Evolutionary conservation across 2,888 invertebrate species (phyloP).

Genomic region (Cecidostiba fungosa): DNA sequence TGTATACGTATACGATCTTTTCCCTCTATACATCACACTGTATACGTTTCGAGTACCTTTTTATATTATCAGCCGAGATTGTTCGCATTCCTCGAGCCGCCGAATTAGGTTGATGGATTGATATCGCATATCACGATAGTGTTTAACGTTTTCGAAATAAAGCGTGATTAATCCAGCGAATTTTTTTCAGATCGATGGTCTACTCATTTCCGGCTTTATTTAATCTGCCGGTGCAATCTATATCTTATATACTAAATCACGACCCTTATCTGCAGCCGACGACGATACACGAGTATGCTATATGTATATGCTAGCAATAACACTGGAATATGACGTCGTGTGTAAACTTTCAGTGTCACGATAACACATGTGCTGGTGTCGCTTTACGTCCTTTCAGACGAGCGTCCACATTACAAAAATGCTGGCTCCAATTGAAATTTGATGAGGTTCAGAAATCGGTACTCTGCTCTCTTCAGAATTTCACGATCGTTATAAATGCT

Average conservation of each 20-base stretch:
- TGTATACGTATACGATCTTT: not conserved
- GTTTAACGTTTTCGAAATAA: too few species aligned
- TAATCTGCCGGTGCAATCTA: not conserved
- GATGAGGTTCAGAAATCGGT: slow-evolving; percentile 17
- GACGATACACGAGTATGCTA: not conserved
- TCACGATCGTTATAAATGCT: too few species aligned
- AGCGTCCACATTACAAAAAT: not conserved
- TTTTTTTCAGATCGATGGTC: too few species aligned
- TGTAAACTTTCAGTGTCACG: slow-evolving; percentile 13
- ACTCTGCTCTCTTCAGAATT: slow-evolving; percentile 42
- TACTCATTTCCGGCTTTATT: not conserved
- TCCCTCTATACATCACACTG: not conserved
- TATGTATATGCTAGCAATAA: slow-evolving; percentile 1
- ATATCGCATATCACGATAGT: too few species aligned
- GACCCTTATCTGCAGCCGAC: slow-evolving; percentile 2
- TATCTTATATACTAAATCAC: not conserved
- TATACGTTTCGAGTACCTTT: not conserved
- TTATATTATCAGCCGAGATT: not conserved
- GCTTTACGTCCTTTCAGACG: not conserved
- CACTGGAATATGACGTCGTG: not conserved
- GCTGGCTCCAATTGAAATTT: not conserved
- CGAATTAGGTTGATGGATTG: too few species aligned
- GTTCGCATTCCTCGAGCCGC: not conserved
- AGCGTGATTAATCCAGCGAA: too few species aligned
- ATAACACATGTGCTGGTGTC: not conserved